Conservation (phyloP, 2,113 vertebrate genomes). For the Myxocyprinus asiaticus region DNA sequence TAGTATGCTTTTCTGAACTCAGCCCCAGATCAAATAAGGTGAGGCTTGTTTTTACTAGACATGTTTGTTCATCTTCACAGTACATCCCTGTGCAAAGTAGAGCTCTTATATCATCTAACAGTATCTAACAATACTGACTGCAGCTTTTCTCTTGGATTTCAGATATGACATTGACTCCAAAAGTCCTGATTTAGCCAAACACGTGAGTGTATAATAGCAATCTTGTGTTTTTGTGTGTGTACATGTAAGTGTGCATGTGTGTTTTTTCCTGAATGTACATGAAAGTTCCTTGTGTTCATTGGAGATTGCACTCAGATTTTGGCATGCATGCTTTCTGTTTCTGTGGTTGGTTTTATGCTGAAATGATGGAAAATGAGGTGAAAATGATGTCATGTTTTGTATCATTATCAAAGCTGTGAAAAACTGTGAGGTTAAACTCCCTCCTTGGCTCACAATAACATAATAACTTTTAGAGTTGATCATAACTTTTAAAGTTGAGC, state of each 20-base stretch:
- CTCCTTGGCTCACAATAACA: too few relatives aligned
- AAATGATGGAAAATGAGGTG: constrained; percentile 60
- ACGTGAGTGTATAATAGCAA: constrained; percentile 78
- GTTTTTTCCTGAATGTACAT: constrained; percentile 31
- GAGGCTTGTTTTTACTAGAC: not conserved
- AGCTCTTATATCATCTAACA: not conserved
- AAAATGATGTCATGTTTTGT: constrained; percentile 33
- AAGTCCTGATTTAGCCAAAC: constrained; percentile 92
- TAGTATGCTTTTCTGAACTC: too few relatives aligned
- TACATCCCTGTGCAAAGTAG: too few relatives aligned
- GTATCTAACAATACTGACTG: not conserved
- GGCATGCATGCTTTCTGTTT: constrained; percentile 12
- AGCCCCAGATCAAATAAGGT: not conserved
- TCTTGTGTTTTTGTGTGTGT: constrained; percentile 14
- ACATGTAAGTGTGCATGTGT: constrained; percentile 7
- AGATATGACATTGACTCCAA: constrained; percentile 95
- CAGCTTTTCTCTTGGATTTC: constrained; percentile 62
- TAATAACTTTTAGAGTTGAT: too few relatives aligned
- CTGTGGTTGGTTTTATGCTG: constrained; percentile 64
- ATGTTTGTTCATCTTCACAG: too few relatives aligned
- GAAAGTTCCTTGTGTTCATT: not conserved
- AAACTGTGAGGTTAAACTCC: not conserved
- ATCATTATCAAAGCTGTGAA: constrained; percentile 62
- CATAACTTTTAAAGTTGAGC: too few relatives aligned
- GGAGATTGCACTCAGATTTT: constrained; percentile 29